phyloP scores from a whole-genome alignment of 2,113 vertebrate genomes.

The Taurulus bubalis region DNA sequence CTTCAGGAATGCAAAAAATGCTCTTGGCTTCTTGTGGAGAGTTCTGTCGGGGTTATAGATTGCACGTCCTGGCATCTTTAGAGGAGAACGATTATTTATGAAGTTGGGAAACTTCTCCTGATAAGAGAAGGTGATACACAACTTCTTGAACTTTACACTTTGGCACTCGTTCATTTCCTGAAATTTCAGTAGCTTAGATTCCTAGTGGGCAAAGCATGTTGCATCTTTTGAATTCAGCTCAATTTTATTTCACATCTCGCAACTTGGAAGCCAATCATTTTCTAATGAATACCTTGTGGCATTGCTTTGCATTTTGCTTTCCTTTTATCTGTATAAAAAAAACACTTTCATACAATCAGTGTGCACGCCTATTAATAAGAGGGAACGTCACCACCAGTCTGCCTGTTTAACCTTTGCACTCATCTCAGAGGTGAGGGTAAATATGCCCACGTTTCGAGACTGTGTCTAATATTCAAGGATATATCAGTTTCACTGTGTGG shows the following conservation, averaged over 20 bases:
- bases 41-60: constrained; percentile 14
- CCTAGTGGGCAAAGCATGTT: not conserved
- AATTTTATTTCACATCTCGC: not conserved
- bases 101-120: not conserved
- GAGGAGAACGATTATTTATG: not conserved
- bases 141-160: constrained; percentile 11
- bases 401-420: not conserved
- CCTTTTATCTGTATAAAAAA: not conserved
- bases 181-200: not conserved
- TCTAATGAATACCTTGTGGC: no score
- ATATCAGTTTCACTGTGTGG: constrained; percentile 26
- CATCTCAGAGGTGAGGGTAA: constrained; percentile 10
- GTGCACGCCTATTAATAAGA: not conserved
- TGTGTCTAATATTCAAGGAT: constrained; percentile 25
- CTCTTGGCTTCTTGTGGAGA: constrained; percentile 5
- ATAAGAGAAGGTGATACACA: not conserved
- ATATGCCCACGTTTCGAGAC: not conserved
- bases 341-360: not conserved
- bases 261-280: not conserved
- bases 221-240: not conserved
- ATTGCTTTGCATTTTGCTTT: constrained; percentile 4
- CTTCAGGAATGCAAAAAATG: constrained; percentile 19
- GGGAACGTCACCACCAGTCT: not conserved
- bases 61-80: not conserved
- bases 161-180: not conserved